These are phyloP conservation scores for Cephus pygmeus DNA, from an alignment of 2,888 invertebrate genomes.

Conservation along the genomic window DNA sequence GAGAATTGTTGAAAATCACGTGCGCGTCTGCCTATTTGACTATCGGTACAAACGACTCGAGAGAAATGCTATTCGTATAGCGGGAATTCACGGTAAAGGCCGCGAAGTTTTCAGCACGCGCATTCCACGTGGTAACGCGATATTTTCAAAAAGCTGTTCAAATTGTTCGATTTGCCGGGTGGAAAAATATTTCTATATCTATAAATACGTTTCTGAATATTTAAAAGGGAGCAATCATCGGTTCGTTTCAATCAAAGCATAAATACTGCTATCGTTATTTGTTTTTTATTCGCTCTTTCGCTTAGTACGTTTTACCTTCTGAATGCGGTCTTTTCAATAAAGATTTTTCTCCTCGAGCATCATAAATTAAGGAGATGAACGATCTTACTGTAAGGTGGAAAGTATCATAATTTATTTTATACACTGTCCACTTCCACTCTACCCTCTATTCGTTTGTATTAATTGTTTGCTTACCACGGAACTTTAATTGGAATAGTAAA, in stretches of 20 bases:
- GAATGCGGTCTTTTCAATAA: not conserved
- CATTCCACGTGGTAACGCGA: not conserved
- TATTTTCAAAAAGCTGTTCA: not conserved
- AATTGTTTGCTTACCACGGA: conserved; percentile 21
- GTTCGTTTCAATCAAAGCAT: not conserved
- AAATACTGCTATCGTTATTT: not conserved
- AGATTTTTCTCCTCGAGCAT: not conserved
- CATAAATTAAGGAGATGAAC: conserved; percentile 3
- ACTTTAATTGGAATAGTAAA: conserved; percentile 27
- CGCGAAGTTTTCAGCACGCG: not conserved
- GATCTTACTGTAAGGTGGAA: not conserved
- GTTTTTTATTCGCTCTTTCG: not conserved
- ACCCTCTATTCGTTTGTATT: not conserved
- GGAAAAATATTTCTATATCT: not conserved
- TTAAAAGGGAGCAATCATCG: not conserved
- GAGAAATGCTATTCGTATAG: not conserved
- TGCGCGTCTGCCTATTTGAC: not conserved
- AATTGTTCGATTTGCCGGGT: not conserved
- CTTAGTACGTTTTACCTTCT: not conserved
- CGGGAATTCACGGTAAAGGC: not conserved
- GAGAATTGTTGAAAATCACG: not conserved
- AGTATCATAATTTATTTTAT: conserved; percentile 6
- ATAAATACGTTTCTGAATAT: not conserved
- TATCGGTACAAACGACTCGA: not conserved
- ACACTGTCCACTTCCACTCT: not conserved